Evolutionary conservation across 2,797 vertebrate species (phyloP), one percentile per base, ranked within the genome.

Genomic region (Esox lucius): DNA sequence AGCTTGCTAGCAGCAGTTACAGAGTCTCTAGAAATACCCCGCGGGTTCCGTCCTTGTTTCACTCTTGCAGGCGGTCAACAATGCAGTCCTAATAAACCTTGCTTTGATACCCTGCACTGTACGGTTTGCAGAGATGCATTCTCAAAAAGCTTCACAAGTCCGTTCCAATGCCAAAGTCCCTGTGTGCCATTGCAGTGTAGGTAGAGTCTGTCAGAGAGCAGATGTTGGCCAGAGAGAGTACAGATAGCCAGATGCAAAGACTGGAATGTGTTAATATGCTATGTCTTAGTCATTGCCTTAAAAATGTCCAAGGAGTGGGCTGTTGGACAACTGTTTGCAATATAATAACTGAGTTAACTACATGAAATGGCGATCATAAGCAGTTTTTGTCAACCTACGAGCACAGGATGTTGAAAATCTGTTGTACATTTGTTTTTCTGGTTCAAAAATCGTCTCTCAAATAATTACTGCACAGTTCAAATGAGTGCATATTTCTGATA

Each of bases 11-110:
- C 12, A 46, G 42, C 42, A 12, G 42, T 11, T 0, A 46, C 42
- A 42, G 83, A 61, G 85, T 78, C 4, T 46, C 13, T 48, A 12
- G 26, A 48, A 61, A 26, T 12, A 61, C 22, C 22, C 22, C 11
- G 24, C 11, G 61, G n/a, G 9, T 61, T 24, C 22, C 22, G n/a
- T 59, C 53, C 53, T 59, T n/a, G 5, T 59, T 59, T 59, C 12
- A 24, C 11, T 8, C 11, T 61, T 61, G 56, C 11, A 24, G 56
- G 56, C 56, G 24, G 56, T 61, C n/a, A 12, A 61, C 56, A 0
- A 61, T 61, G 22, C 56, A 11, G 24, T 61, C 56, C 22, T 61
- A 6, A 26, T 24, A 13, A 26, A 26, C 61, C n/a, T 13, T 61
- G 4, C 56, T 61, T 61, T 61, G 11, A 11, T 24, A 24, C n/a